Evolutionary conservation across 2,888 invertebrate genomes (phyloP), one percentile per base, ranked within the genome.

Genomic region (Callyntrura sp.): DNA sequence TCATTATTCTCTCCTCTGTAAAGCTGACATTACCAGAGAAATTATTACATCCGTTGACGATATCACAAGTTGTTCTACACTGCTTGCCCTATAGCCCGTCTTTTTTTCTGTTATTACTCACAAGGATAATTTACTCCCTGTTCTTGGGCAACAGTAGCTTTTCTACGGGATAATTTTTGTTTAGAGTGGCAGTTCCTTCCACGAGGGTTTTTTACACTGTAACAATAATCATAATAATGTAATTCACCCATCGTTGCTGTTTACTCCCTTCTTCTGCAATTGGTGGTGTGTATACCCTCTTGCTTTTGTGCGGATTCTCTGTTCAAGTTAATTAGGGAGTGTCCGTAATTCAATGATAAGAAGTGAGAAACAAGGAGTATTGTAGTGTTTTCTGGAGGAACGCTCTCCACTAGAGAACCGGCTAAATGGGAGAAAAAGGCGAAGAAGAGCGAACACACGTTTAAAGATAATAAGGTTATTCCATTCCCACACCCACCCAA

Each of bases 41-140:
- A 87, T 87, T 87, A 87, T 87, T 87, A 81, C 87, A 87, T 87
- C 87, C 87, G 87, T 70, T 87, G 11, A 28, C 23, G 55, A 17
- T 78, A 25, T 57, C 55, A 11, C 17, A 48, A 73, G 20, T 20
- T 48, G 48, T 48, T 4, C 73, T 5, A 9, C 17, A 17, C n/a
- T n/a, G n/a, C n/a, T n/a, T n/a, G n/a, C n/a, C n/a, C n/a, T n/a
- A n/a, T n/a, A n/a, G n/a, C n/a, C n/a, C n/a, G n/a, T n/a, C n/a
- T n/a, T n/a, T 62, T n/a, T 68, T 68, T 35, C 35, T n/a, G 4
- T 62, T 35, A n/a, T 35, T 68, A 68, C 8, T n/a, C n/a, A n/a
- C n/a, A n/a, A n/a, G 35, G 28, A 68, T 68, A 5, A 57, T 65
- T 12, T 55, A 78, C 51, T 55, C n/a, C n/a, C n/a, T n/a, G n/a